These are phyloP conservation scores for Drepanosiphum platanoidis DNA, from an alignment of 2,888 invertebrate species.

Conservation along the genomic window DNA sequence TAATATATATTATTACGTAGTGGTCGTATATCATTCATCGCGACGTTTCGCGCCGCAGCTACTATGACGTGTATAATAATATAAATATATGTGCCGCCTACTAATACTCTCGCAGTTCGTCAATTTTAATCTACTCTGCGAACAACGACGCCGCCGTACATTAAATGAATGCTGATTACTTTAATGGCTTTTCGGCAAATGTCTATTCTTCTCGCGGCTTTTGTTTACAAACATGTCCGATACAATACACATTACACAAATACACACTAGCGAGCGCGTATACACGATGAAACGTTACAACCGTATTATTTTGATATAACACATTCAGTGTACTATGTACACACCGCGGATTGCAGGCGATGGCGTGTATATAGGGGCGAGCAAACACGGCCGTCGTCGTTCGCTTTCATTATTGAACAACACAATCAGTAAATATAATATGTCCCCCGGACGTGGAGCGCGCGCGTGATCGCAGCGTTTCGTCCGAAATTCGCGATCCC, in stretches of 20 bases:
- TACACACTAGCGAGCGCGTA: background rate
- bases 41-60: too few species aligned
- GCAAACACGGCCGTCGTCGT: background rate
- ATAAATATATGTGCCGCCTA: background rate
- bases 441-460: too few species aligned
- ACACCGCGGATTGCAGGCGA: background rate
- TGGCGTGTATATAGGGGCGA: background rate
- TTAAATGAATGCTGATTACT: slow-evolving; percentile 20
- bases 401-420: slow-evolving; percentile 15
- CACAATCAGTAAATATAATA: slow-evolving; percentile 18
- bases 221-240: slow-evolving; percentile 19
- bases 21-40: too few species aligned
- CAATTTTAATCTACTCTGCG: background rate
- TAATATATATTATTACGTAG: too few species aligned
- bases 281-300: background rate
- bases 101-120: too few species aligned
- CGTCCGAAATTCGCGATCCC: slow-evolving; percentile 3
- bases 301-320: background rate
- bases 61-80: too few species aligned
- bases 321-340: slow-evolving; percentile 6
- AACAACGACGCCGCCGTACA: background rate
- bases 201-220: slow-evolving; percentile 5
- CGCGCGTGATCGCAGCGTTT: background rate
- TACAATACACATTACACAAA: background rate
- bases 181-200: slow-evolving; percentile 16